Conservation (phyloP, 2,797 vertebrate species). For the Xenops minutus region DNA sequence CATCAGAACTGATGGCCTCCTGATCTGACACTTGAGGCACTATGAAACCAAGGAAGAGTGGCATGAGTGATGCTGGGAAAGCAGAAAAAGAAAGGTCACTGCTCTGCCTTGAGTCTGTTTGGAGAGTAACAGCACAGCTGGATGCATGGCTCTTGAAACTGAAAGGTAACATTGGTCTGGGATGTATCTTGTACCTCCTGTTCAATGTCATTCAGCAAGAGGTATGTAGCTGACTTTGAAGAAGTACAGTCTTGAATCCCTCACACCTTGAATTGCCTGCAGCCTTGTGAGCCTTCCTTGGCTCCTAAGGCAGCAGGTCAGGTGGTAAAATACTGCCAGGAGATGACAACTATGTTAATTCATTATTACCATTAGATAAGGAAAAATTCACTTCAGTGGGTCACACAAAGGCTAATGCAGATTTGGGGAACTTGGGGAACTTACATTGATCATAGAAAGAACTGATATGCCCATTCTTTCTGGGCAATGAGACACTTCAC, state of each 20-base stretch:
- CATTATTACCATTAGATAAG: neutral
- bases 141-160: neutral
- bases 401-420: neutral
- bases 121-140: neutral
- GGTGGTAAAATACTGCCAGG: neutral
- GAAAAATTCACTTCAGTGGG: neutral
- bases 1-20: neutral
- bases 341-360: neutral
- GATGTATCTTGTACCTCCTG: neutral
- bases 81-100: neutral
- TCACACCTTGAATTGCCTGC: neutral
- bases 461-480: neutral
- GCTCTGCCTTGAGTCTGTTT: neutral
- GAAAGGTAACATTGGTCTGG: neutral
- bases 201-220: neutral
- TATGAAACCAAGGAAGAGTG: neutral
- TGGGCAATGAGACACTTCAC: neutral
- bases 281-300: neutral
- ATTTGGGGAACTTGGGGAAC: neutral
- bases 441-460: neutral
- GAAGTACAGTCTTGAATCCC: neutral
- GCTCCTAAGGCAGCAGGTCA: neutral
- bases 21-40: neutral
- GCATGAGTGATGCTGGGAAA: neutral
- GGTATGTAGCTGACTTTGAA: neutral